phyloP scores from a whole-genome alignment of 2,888 invertebrate genomes.

The Calephelis perditalis region DNA sequence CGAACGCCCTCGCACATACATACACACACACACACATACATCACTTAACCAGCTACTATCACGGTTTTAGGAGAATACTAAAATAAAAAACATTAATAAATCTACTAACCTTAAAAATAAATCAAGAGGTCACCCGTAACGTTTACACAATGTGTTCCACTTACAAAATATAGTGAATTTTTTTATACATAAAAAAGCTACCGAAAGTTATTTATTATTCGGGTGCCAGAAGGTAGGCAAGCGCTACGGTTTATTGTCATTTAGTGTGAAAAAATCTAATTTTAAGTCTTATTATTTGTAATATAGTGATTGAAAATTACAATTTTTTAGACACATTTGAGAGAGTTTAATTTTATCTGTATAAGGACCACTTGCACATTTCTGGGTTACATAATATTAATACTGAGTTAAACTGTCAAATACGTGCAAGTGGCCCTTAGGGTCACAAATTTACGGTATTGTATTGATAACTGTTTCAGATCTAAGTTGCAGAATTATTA shows the following conservation, averaged over 20 bases:
- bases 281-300: too few relatives aligned
- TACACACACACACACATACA: conserved; percentile 52
- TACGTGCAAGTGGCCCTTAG: too few relatives aligned
- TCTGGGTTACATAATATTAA: too few relatives aligned
- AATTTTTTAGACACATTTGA: too few relatives aligned
- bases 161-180: conserved; percentile 52
- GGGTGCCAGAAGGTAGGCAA: conserved; percentile 13
- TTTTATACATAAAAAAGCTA: conserved; percentile 44
- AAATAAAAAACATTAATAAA: conserved; percentile 59
- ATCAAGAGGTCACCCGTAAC: conserved; percentile 65
- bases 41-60: conserved; percentile 76
- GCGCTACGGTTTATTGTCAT: background rate
- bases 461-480: too few relatives aligned
- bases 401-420: too few relatives aligned
- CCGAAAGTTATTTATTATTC: conserved; percentile 35
- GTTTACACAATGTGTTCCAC: conserved; percentile 56
- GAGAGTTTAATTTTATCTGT: too few relatives aligned
- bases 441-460: too few relatives aligned
- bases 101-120: conserved; percentile 74
- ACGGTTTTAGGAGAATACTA: conserved; percentile 71
- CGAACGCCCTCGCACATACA: conserved; percentile 63
- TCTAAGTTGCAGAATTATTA: too few relatives aligned
- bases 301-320: too few relatives aligned
- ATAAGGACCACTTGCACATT: too few relatives aligned
- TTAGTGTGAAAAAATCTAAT: background rate